phyloP scores from a whole-genome alignment of 2,888 invertebrate species.

The Eupithecia inturbata region DNA sequence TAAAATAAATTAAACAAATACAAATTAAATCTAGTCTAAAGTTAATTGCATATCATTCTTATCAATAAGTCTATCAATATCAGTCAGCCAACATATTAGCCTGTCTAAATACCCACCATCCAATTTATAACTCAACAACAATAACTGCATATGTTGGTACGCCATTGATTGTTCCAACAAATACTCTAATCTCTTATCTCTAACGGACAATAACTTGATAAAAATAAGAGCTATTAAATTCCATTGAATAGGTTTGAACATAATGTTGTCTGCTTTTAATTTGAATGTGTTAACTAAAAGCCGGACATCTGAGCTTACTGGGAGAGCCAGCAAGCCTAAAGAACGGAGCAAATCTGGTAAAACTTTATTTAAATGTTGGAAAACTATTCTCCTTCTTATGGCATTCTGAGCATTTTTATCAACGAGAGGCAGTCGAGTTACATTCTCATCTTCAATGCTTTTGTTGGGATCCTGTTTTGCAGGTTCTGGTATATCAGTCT shows the following conservation, averaged over 20 bases:
- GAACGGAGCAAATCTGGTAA: conserved; percentile 84
- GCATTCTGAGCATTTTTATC: conserved; percentile 87
- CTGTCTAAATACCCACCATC: conserved; percentile 80
- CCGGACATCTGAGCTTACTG: conserved; percentile 75
- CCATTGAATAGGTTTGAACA: conserved; percentile 89
- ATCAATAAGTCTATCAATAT: conserved; percentile 75
- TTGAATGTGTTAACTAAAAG: conserved; percentile 86
- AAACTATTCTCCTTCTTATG: conserved; percentile 87
- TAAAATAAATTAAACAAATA: conserved; percentile 22
- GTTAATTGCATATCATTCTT: conserved; percentile 72
- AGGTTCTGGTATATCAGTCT: conserved; percentile 70
- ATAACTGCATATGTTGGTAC: conserved; percentile 73
- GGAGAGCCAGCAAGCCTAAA: conserved; percentile 70
- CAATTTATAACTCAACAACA: conserved; percentile 79
- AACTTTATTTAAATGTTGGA: conserved; percentile 86
- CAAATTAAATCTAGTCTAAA: conserved; percentile 48
- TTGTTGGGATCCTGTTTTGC: conserved; percentile 50
- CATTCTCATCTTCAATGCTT: conserved; percentile 55
- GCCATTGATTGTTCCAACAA: conserved; percentile 65
- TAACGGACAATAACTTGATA: conserved; percentile 84
- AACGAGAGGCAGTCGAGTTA: conserved; percentile 85
- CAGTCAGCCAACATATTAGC: conserved; percentile 78
- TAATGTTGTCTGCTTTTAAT: conserved; percentile 88
- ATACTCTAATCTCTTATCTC: conserved; percentile 63
- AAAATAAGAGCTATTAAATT: conserved; percentile 87